Percentiles rank a stretch among this genome's conserved stretches.
Conservation (phyloP, 2,888 invertebrate genomes). For the Oeneis ivallda region DNA sequence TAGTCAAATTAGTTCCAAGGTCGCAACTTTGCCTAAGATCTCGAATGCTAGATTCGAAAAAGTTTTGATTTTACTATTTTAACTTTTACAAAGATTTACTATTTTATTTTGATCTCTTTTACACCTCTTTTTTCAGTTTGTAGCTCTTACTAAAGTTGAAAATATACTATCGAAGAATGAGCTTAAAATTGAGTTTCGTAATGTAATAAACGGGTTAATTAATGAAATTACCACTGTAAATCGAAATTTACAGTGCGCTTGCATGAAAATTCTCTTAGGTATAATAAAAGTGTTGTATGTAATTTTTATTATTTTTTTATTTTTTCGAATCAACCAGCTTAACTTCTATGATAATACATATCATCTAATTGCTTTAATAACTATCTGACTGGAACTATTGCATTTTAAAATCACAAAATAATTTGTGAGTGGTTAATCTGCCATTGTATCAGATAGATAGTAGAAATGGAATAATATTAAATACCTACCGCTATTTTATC, state of each 20-base stretch:
- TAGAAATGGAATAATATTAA: background rate
- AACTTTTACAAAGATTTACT: too few relatives aligned
- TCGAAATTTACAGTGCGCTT: background rate
- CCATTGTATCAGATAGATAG: background rate
- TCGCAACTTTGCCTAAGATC: too few relatives aligned
- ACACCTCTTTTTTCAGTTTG: background rate
- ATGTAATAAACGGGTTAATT: slow-evolving; percentile 1
- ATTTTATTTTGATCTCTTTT: background rate
- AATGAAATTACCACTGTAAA: background rate
- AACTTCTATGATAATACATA: background rate
- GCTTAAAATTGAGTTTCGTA: background rate
- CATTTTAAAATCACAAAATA: too few relatives aligned
- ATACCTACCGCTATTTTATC: background rate
- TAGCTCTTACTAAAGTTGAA: background rate
- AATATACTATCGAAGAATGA: background rate
- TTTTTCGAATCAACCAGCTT: background rate
- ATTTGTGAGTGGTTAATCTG: too few relatives aligned
- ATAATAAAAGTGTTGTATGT: background rate
- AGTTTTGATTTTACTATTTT: too few relatives aligned
- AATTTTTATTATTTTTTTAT: background rate
- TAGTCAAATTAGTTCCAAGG: too few relatives aligned
- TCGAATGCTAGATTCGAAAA: too few relatives aligned
- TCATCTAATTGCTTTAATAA: too few relatives aligned
- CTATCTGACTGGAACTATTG: too few relatives aligned
- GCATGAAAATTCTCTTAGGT: background rate